Percentiles rank a stretch among this genome's conserved stretches.
phyloP scores from a whole-genome alignment of 2,797 vertebrate genomes.

The Benthosema pterotum region DNA sequence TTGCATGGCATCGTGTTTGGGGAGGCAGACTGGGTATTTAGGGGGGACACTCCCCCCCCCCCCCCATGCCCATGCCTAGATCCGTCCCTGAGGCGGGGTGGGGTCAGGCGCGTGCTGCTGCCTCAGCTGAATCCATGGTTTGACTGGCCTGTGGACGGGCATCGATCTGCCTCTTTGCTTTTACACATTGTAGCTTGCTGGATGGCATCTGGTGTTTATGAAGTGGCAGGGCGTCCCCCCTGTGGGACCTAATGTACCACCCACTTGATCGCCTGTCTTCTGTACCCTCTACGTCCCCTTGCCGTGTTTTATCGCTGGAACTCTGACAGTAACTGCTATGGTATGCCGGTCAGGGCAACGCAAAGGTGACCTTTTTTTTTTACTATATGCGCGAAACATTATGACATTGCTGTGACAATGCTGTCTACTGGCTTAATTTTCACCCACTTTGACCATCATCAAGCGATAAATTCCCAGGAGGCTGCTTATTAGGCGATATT shows the following conservation, averaged over 20 bases:
- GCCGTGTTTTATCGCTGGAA: not conserved
- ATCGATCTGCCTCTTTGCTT: conserved; percentile 19
- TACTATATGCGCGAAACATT: not conserved
- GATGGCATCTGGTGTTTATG: conserved; percentile 12
- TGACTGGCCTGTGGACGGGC: not conserved
- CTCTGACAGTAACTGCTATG: too few relatives aligned
- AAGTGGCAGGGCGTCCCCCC: conserved; percentile 9
- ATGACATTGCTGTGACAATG: too few relatives aligned
- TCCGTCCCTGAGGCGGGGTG: too few relatives aligned
- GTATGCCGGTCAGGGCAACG: not conserved
- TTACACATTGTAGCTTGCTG: conserved; percentile 9
- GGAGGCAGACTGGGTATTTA: too few relatives aligned
- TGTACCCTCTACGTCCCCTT: not conserved
- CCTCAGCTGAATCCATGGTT: conserved; percentile 8
- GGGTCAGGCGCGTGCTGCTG: too few relatives aligned
- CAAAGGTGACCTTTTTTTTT: not conserved
- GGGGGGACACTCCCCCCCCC: too few relatives aligned
- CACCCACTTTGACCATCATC: too few relatives aligned
- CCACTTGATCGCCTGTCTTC: not conserved
- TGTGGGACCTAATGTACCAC: not conserved
- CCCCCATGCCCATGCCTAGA: too few relatives aligned
- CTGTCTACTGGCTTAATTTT: too few relatives aligned
- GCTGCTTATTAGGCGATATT: too few relatives aligned
- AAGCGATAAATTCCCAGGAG: too few relatives aligned
- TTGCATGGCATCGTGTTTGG: too few relatives aligned